A percentile compares a stretch with the other conserved stretches of the same genome.
phyloP scores from a whole-genome alignment of 2,888 invertebrate genomes.

The Eupithecia abbreviata region DNA sequence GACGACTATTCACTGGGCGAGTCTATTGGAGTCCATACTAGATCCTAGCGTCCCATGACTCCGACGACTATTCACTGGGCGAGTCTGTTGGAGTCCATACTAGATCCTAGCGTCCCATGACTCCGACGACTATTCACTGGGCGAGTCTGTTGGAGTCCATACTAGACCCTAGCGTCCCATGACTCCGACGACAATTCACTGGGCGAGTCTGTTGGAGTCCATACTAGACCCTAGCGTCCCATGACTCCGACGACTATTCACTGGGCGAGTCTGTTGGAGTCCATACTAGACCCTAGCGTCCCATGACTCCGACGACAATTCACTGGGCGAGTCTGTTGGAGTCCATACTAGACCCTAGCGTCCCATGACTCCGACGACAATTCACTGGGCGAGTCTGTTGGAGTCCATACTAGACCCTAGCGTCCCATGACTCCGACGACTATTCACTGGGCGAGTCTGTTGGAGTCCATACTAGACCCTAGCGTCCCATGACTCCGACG shows the following conservation, averaged over 20 bases:
- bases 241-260: not conserved
- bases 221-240: not conserved
- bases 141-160: not conserved
- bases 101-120: not conserved
- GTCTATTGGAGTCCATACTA: not conserved
- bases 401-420: not conserved
- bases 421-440: not conserved
- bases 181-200: not conserved
- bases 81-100: not conserved
- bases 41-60: not conserved
- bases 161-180: not conserved
- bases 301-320: not conserved
- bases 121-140: not conserved
- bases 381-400: conserved; percentile 1
- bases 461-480: not conserved
- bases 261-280: not conserved
- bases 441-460: conserved; percentile 1
- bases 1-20: not conserved
- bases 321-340: conserved; percentile 1
- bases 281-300: not conserved
- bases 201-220: not conserved
- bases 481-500: not conserved
- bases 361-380: not conserved
- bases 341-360: not conserved
- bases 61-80: not conserved